These are phyloP conservation scores for Desmophyllum pertusum DNA, from an alignment of 92 coral and sea anemone species.

Conservation along the genomic window DNA sequence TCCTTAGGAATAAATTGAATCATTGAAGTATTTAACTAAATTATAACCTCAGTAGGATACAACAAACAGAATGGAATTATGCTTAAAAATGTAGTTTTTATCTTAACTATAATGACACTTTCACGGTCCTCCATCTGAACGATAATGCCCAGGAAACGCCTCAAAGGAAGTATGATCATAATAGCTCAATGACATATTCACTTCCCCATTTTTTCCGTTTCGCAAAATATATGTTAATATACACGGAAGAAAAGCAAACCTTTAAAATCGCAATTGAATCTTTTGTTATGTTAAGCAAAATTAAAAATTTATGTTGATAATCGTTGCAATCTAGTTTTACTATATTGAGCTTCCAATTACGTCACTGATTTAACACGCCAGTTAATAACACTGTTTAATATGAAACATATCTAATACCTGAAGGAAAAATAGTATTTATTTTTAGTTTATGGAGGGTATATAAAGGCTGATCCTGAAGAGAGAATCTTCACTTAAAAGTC, in stretches of 20 bases:
- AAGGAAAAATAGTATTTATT: neutral
- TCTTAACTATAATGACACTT: too few species aligned
- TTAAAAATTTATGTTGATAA: neutral
- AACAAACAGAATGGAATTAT: too few species aligned
- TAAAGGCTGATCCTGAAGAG: neutral
- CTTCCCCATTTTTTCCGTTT: neutral
- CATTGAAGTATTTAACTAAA: too few species aligned
- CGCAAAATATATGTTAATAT: neutral
- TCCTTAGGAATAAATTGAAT: too few species aligned
- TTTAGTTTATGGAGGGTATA: neutral
- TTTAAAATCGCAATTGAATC: neutral
- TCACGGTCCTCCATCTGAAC: too few species aligned
- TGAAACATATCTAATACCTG: neutral
- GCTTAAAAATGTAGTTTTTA: too few species aligned
- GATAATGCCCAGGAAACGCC: too few species aligned
- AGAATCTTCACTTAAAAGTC: neutral
- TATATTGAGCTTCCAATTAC: neutral
- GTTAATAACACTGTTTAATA: too few species aligned
- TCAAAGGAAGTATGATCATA: too few species aligned
- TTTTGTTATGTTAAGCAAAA: neutral
- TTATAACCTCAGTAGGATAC: too few species aligned
- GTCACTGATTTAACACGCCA: neutral
- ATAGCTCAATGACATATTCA: too few species aligned
- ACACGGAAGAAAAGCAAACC: neutral
- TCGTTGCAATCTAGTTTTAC: neutral